phyloP scores from a whole-genome alignment of 2,888 invertebrate genomes.

The Drosophila mettleri region DNA sequence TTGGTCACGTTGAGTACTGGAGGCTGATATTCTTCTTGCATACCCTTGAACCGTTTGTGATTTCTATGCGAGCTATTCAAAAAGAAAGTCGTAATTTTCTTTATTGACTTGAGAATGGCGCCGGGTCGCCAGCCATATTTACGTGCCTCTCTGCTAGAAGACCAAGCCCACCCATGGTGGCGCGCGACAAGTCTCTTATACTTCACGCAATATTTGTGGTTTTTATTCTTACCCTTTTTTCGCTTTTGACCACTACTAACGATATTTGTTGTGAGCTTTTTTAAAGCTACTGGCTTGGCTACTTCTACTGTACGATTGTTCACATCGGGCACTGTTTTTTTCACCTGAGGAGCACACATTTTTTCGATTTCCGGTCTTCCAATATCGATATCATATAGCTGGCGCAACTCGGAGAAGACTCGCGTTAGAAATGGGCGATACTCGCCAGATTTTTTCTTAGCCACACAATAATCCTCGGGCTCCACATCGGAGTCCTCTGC shows the following conservation, averaged over 20 bases:
- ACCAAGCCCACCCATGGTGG: constrained; percentile 90
- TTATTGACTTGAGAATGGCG: constrained; percentile 78
- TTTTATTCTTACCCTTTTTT: constrained; percentile 46
- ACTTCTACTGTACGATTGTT: neutral
- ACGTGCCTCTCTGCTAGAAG: constrained; percentile 55
- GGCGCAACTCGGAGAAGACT: constrained; percentile 77
- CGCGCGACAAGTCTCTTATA: constrained; percentile 86
- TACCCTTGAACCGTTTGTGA: constrained; percentile 74
- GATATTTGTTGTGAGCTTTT: neutral
- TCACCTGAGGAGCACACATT: neutral
- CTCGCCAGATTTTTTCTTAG: neutral
- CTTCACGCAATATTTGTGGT: constrained; percentile 87
- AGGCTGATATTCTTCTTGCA: constrained; percentile 80
- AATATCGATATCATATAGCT: constrained; percentile 70
- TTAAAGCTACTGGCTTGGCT: neutral
- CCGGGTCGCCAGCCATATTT: constrained; percentile 83
- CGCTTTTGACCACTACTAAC: neutral
- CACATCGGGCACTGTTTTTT: fast-evolving
- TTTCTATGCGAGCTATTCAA: constrained; percentile 66
- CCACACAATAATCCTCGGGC: constrained; percentile 8
- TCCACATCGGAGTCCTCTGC: constrained; percentile 10
- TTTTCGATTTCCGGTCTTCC: no score
- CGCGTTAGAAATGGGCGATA: constrained; percentile 72
- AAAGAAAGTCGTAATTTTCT: constrained; percentile 81
- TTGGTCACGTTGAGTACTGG: constrained; percentile 88